Base-by-base conservation (phyloP, 1,140 invertebrate species). In the Hetaerina americana region DNA sequence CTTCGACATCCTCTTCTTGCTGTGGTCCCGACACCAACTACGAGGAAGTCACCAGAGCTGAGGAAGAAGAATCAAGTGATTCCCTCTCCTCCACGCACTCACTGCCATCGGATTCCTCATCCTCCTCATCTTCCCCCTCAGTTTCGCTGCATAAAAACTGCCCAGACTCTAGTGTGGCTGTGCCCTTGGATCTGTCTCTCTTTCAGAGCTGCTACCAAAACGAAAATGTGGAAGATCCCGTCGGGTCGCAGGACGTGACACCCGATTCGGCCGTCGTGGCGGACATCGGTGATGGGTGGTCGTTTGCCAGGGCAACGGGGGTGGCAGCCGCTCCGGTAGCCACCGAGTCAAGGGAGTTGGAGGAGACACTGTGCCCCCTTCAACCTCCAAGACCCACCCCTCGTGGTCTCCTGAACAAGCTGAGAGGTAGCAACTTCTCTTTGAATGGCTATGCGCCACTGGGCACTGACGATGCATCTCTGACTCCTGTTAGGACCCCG, bases 191-290 rank as follows among this genome's bases (percentile, higher is more conserved):
- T 57, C 40, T 57, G 40, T 57, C 15, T 57, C 40, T 57, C 40
- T 57, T 57, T 57, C 40, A 57, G 40, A 57, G 40, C 22, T 57
- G 40, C 22, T n/a, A n/a, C n/a, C 40, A 57, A n/a, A 57, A 57
- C 22, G 40, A 57, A 57, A 57, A 57, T n/a, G 40, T 57, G 3
- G 40, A 57, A 57, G 40, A 57, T 57, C 40, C 40, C 10, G 10
- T 57, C 22, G 40, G 40, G 22, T 70, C 25, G 40, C 70, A 69
- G 27, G 74, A 75, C 29, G 70, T 73, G 3, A 75, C 70, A 12
- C 74, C 74, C 8, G 74, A 75, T 70, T 75, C 74, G 15, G 74
- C 74, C 25, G 73, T 75, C 27, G 74, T 72, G 6, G 73, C 73
- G 12, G 74, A 75, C 66, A 70, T 71, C 10, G 40, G 40, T 57